phyloP scores from a whole-genome alignment of 2,888 invertebrate genomes.

The Silvanus unidentatus region DNA sequence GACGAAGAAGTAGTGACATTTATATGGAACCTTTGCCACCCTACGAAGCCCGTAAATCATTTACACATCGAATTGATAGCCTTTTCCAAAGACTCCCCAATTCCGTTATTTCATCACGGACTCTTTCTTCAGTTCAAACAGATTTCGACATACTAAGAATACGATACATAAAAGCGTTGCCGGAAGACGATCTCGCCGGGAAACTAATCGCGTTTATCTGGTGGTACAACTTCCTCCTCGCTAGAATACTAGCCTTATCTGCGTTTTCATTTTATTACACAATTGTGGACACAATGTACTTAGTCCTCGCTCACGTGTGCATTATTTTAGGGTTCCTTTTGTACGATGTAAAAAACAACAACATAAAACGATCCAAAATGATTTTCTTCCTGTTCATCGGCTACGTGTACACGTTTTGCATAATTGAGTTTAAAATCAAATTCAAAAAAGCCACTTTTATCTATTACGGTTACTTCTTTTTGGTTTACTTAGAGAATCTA shows the following conservation, averaged over 20 bases:
- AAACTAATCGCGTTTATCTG: constrained; percentile 65
- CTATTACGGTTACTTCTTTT: constrained; percentile 61
- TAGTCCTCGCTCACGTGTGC: constrained; percentile 58
- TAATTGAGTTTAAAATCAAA: constrained; percentile 73
- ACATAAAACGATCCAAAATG: constrained; percentile 39
- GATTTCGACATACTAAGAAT: constrained; percentile 44
- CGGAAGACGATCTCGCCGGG: constrained; percentile 69
- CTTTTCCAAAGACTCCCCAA: constrained; percentile 3
- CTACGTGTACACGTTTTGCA: constrained; percentile 67
- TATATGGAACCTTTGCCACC: constrained; percentile 32
- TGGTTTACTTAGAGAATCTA: constrained; percentile 62
- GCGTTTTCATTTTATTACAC: constrained; percentile 65
- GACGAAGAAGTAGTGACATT: constrained; percentile 38
- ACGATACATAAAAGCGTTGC: constrained; percentile 54
- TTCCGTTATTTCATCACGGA: neutral
- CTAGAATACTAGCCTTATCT: constrained; percentile 64
- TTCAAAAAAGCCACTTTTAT: constrained; percentile 67
- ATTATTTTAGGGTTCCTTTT: constrained; percentile 61
- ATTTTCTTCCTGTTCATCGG: constrained; percentile 66
- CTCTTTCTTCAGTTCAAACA: constrained; percentile 17
- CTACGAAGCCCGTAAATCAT: neutral
- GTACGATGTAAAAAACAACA: constrained; percentile 56
- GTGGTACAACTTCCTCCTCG: constrained; percentile 71
- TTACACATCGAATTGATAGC: neutral
- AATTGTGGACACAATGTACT: constrained; percentile 54